Evolutionary conservation across 2,113 vertebrate genomes (phyloP).

Genomic region (Pseudorasbora parva): DNA sequence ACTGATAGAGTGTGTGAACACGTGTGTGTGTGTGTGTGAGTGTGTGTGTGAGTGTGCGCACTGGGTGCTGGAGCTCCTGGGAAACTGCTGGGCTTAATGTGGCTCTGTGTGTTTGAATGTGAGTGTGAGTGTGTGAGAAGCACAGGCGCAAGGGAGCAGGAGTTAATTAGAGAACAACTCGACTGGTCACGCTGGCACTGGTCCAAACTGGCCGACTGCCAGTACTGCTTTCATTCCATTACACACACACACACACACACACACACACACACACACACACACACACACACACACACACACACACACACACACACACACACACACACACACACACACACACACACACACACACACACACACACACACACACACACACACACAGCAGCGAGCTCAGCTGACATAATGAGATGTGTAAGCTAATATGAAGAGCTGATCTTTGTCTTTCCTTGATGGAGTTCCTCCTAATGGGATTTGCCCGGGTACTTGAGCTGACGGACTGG

Average conservation of each 20-base stretch:
- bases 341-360: conserved; percentile 47
- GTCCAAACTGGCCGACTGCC: conserved; percentile 66
- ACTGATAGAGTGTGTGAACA: conserved; percentile 33
- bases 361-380: conserved; percentile 40
- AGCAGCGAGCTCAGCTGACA: conserved; percentile 50
- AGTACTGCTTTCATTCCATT: conserved; percentile 52
- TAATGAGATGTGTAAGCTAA: conserved; percentile 68
- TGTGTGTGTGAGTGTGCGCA: conserved; percentile 4
- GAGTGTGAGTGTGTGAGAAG: conserved; percentile 43
- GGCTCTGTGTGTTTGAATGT: conserved; percentile 30
- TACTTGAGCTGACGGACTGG: conserved; percentile 66
- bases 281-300: no score
- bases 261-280: no score
- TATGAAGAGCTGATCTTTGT: conserved; percentile 63
- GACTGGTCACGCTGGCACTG: conserved; percentile 57
- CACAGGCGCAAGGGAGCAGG: conserved; percentile 48
- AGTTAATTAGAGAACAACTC: conserved; percentile 63
- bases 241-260: background rate
- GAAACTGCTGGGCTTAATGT: conserved; percentile 43
- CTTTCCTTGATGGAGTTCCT: conserved; percentile 57
- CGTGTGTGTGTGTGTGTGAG: conserved; percentile 1
- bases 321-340: conserved; percentile 22
- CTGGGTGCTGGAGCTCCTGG: background rate
- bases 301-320: background rate
- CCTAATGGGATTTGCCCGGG: conserved; percentile 62